These are phyloP conservation scores for Catharus ustulatus DNA, from an alignment of 2,797 vertebrate genomes.

Conservation along the genomic window DNA sequence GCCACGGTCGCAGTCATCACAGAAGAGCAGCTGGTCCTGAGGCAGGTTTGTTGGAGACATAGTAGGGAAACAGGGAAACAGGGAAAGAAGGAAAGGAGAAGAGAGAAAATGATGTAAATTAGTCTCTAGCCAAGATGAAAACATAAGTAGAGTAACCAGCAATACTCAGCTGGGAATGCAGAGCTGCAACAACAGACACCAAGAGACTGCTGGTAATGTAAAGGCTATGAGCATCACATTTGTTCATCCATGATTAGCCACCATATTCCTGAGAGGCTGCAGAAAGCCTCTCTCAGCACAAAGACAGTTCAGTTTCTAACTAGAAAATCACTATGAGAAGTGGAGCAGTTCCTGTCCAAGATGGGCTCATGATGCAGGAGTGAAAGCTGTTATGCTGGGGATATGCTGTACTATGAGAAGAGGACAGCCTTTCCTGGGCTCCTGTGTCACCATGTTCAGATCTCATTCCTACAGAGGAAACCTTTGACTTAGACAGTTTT, in stretches of 20 bases:
- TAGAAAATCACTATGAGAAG: not conserved
- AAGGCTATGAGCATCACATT: not conserved
- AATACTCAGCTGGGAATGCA: not conserved
- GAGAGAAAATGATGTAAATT: conserved; percentile 42
- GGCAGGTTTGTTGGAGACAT: not conserved
- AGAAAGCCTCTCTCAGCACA: not conserved
- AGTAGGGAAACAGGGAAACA: not conserved
- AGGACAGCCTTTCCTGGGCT: not conserved
- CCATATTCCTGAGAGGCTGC: not conserved
- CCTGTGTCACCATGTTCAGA: not conserved
- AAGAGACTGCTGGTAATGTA: not conserved
- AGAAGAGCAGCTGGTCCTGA: conserved; percentile 98
- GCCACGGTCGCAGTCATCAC: conserved; percentile 97
- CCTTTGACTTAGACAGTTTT: not conserved
- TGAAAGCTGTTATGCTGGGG: not conserved
- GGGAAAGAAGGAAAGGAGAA: not conserved
- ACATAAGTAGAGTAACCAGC: not conserved
- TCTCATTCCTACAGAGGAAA: not conserved
- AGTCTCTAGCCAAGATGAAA: conserved; percentile 27
- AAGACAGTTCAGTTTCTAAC: not conserved
- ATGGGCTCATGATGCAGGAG: not conserved
- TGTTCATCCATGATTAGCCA: not conserved
- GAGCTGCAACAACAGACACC: not conserved
- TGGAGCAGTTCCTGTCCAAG: not conserved
- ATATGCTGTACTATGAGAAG: not conserved